A percentile compares a stretch with the other conserved stretches of the same genome.
Conservation (phyloP, 2,113 vertebrate genomes). For the Cyphomyrus plagiostoma region DNA sequence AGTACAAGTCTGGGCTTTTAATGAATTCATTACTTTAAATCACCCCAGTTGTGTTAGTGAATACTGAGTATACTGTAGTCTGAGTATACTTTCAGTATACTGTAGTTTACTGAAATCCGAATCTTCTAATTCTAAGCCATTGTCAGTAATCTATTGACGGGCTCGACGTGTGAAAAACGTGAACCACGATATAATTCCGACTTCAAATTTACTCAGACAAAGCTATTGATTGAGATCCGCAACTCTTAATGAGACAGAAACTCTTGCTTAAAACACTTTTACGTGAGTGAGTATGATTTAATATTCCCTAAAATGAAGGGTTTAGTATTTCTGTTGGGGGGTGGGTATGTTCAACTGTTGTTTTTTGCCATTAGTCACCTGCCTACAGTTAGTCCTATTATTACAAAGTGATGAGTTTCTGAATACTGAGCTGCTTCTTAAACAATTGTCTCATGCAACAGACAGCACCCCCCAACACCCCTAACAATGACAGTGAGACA, state of each 20-base stretch:
- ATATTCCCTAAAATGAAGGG: background rate
- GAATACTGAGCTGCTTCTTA: background rate
- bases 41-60: background rate
- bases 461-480: background rate
- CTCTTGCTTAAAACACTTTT: background rate
- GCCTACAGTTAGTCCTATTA: background rate
- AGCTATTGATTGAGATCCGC: background rate
- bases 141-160: background rate
- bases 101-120: background rate
- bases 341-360: background rate
- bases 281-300: background rate
- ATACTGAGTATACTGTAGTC: background rate
- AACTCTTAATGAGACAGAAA: background rate
- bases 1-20: background rate
- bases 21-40: background rate
- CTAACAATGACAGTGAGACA: background rate
- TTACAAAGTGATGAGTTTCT: background rate
- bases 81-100: background rate
- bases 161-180: background rate
- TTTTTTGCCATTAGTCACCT: background rate
- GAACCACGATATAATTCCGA: background rate
- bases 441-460: background rate
- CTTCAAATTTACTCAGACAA: background rate
- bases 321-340: background rate
- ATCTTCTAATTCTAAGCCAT: background rate